phyloP scores from a whole-genome alignment of 2,797 vertebrate genomes.

The Catharus ustulatus region DNA sequence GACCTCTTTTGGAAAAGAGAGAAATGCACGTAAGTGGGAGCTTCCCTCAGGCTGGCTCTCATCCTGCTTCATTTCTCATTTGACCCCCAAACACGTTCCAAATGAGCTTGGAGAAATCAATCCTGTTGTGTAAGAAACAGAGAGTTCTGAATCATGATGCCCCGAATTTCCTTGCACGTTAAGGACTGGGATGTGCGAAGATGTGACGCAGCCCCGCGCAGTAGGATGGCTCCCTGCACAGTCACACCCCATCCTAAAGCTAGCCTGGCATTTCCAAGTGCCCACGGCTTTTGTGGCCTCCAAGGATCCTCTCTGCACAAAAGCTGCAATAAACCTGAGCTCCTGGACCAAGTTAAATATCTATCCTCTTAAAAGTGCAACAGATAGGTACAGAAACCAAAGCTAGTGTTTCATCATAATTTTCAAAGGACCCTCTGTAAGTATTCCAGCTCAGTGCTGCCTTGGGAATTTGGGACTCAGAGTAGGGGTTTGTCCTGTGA shows the following conservation, averaged over 20 bases:
- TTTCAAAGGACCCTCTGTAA: background rate
- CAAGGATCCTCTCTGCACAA: background rate
- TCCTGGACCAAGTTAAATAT: background rate
- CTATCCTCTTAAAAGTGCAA: background rate
- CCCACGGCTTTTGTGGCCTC: background rate
- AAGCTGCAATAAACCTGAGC: background rate
- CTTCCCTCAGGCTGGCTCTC: background rate
- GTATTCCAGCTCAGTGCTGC: rapidly evolving
- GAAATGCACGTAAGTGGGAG: conserved; percentile 3
- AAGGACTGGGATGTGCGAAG: rapidly evolving
- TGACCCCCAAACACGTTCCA: background rate
- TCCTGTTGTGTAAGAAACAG: background rate
- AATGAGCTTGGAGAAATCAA: background rate
- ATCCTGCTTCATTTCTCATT: background rate
- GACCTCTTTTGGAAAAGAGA: background rate
- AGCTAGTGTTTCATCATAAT: background rate
- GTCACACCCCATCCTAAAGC: background rate
- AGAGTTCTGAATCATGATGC: background rate
- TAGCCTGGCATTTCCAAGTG: background rate
- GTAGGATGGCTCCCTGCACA: background rate
- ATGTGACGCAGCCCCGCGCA: background rate
- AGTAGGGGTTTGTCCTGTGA: background rate
- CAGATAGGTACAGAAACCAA: background rate
- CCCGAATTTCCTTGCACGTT: background rate
- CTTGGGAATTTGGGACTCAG: background rate